These are phyloP conservation scores for Anguilla rostrata DNA, from an alignment of 2,113 vertebrate genomes.

Conservation along the genomic window DNA sequence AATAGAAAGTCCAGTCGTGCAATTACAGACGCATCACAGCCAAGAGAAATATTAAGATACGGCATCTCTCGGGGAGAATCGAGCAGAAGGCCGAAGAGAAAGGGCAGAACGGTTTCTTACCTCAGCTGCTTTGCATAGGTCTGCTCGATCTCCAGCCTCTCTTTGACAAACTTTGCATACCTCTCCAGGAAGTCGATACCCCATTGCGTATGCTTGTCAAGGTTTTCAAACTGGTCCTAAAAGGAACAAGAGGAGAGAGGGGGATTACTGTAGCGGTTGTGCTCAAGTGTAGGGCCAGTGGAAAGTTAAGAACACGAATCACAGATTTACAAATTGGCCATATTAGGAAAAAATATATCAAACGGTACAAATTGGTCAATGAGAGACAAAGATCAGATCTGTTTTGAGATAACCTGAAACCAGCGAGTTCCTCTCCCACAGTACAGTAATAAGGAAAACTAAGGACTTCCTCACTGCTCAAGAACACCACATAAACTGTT, in stretches of 20 bases:
- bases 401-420: not conserved
- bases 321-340: not conserved
- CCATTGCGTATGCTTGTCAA: slow-evolving; percentile 98
- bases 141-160: slow-evolving; percentile 96
- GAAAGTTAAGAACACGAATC: not conserved
- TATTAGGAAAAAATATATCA: not conserved
- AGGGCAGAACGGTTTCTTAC: slow-evolving; percentile 63
- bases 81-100: not conserved
- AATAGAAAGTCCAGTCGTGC: not conserved
- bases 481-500: not conserved
- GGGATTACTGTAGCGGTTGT: not conserved
- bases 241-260: slow-evolving; percentile 48
- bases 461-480: not conserved
- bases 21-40: not conserved
- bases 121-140: slow-evolving; percentile 96
- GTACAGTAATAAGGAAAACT: not conserved
- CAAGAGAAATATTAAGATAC: not conserved
- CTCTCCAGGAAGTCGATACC: slow-evolving; percentile 98
- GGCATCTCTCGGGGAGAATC: not conserved
- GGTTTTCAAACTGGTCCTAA: slow-evolving; percentile 98
- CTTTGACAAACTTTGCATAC: slow-evolving; percentile 98
- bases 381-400: not conserved
- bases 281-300: not conserved
- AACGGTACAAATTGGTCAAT: not conserved
- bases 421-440: not conserved